These are phyloP conservation scores for Echinops telfairi DNA, from an alignment of 2,113 vertebrate species.

Conservation along the genomic window DNA sequence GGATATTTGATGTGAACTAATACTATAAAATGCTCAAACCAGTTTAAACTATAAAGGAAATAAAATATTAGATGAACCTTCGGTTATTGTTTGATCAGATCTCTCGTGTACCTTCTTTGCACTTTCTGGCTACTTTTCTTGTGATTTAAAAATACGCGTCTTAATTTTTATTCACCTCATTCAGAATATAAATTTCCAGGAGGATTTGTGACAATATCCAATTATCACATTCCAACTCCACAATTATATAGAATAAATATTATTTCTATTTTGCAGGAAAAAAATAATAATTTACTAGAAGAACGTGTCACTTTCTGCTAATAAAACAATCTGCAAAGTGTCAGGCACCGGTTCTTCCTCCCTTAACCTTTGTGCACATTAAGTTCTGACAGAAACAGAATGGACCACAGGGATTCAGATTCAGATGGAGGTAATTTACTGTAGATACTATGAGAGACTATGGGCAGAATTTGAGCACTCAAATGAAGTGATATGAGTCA, in stretches of 20 bases:
- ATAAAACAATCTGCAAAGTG: not conserved
- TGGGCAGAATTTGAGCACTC: not conserved
- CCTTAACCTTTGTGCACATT: not conserved
- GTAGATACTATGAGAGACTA: not conserved
- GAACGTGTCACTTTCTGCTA: not conserved
- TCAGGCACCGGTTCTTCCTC: not conserved
- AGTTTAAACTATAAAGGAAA: not conserved
- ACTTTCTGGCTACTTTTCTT: not conserved
- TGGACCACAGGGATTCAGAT: not conserved
- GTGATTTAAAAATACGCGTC: not conserved
- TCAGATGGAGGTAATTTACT: not conserved
- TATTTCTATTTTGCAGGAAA: not conserved
- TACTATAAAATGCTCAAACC: not conserved
- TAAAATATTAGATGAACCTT: not conserved
- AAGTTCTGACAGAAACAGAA: not conserved
- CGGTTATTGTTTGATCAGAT: not conserved
- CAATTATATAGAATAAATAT: not conserved
- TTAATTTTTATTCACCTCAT: not conserved
- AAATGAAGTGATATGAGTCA: not conserved
- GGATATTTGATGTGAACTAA: not conserved
- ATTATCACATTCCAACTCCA: not conserved
- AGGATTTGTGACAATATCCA: not conserved
- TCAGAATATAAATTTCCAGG: not conserved
- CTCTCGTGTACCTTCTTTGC: not conserved
- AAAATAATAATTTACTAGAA: not conserved